phyloP scores from a whole-genome alignment of 2,113 vertebrate species.

The Sinosuthora webbiana region DNA sequence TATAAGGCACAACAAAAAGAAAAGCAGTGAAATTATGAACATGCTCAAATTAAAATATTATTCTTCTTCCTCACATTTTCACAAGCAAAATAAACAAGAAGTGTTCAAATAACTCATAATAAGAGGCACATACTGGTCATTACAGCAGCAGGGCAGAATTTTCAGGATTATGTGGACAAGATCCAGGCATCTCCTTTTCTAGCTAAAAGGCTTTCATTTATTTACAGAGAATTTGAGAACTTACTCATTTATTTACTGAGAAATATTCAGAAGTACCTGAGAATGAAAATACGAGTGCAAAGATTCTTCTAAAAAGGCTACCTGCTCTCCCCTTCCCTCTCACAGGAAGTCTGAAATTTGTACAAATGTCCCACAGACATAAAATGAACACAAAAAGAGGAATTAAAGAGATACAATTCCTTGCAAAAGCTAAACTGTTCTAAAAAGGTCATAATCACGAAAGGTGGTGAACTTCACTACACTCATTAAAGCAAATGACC shows the following conservation, averaged over 20 bases:
- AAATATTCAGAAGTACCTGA: not conserved
- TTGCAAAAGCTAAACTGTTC: not conserved
- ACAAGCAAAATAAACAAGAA: not conserved
- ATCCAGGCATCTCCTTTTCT: not conserved
- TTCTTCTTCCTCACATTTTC: not conserved
- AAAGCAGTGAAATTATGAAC: not conserved
- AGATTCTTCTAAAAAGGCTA: not conserved
- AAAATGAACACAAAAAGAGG: not conserved
- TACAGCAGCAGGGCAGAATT: not conserved
- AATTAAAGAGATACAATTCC: not conserved
- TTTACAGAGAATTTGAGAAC: not conserved
- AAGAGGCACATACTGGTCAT: not conserved
- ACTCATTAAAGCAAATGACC: not conserved
- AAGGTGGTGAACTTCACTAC: not conserved
- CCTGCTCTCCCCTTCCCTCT: not conserved
- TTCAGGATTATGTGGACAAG: not conserved
- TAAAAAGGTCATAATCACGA: not conserved
- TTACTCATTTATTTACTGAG: not conserved
- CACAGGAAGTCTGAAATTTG: not conserved
- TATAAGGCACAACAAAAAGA: not conserved
- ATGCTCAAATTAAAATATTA: not conserved
- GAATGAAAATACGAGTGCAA: not conserved
- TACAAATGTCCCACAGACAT: not conserved
- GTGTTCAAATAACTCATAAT: not conserved
- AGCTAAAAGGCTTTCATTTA: not conserved